Conservation (phyloP, 2,113 vertebrate genomes). For the Sialia sialis region DNA sequence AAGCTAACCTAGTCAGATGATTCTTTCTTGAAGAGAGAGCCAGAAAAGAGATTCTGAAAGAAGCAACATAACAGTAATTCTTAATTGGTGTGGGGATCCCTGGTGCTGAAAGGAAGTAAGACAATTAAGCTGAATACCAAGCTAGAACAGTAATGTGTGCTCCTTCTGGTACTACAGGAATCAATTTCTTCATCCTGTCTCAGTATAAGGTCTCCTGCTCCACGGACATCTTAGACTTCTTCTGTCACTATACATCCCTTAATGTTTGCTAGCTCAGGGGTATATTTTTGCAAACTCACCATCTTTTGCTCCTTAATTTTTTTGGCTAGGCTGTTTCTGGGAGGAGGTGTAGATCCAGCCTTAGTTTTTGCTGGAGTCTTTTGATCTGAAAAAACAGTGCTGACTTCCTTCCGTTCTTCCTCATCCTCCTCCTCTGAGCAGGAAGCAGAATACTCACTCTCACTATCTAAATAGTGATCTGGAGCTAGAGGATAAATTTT, state of each 20-base stretch:
- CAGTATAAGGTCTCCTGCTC: neutral
- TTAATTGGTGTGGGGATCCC: neutral
- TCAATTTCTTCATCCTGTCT: neutral
- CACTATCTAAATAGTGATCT: constrained; percentile 80
- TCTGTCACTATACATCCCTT: neutral
- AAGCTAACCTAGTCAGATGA: neutral
- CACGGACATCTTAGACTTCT: neutral
- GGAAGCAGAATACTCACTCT: constrained; percentile 87
- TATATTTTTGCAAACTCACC: constrained; percentile 42
- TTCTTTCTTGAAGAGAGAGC: neutral
- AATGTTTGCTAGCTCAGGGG: neutral
- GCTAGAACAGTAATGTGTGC: neutral
- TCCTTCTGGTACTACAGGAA: neutral
- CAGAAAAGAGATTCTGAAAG: neutral
- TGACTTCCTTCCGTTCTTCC: constrained; percentile 19
- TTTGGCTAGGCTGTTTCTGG: constrained; percentile 75
- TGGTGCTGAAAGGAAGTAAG: neutral
- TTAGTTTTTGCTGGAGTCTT: constrained; percentile 68
- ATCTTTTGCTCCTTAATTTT: constrained; percentile 71
- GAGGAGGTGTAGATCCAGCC: constrained; percentile 20
- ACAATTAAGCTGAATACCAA: neutral
- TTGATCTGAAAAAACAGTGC: neutral
- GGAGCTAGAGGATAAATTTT: constrained; percentile 65
- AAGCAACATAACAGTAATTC: neutral
- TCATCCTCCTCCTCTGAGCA: constrained; percentile 79